Base-by-base conservation (phyloP, 35 echinoderm and acorn worm species). In the Apostichopus parvimensis region DNA sequence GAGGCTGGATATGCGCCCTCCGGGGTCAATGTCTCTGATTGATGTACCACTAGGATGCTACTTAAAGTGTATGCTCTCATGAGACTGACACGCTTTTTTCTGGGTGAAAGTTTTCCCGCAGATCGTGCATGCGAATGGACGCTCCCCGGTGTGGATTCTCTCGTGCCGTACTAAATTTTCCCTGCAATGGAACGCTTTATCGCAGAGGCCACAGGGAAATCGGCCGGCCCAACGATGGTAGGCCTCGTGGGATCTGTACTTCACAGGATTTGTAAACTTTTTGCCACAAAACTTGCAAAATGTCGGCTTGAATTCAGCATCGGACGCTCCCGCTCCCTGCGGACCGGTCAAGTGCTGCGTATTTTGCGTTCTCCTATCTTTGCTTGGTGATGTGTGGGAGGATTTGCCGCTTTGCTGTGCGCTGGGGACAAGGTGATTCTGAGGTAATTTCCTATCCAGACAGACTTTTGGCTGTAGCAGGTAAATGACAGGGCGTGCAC, bases 231-330 rank as follows among this genome's bases (percentile, higher is more conserved):
- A 55, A 14, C 22, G 26, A 17, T 80, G 78, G 28, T 80, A 80
- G 8, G 53, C 3, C 5, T 13, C 12, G 78, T 80, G 78, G 26
- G 25, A 53, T 52, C 2, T 45, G 78, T 53, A 80, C 25, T 80
- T 80, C 5, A 17, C 7, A 5, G 53, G 25, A 80, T 80, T 26
- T 53, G 78, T 80, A 52, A 80, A 80, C 53, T 52, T 15, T 52
- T 80, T 80, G 26, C 78, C 78, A 52, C 78, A 75, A 75, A 75
- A 75, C 6, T 75, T 75, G 71, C 71, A 75, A 75, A 75, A 75
- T 24, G 71, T 75, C 1, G 71, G 71, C 15, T 22, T 75, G 20
- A 75, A 75, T 20, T 75, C 71, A 0, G 17, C 11, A 75, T 6
- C 71, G 6, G 71, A 75, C n/a, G 71, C 1, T 7, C 21, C 21